Percentiles rank a stretch among this genome's conserved stretches.
Evolutionary conservation across 2,888 invertebrate genomes (phyloP).

Genomic region (Drosophila putrida): DNA sequence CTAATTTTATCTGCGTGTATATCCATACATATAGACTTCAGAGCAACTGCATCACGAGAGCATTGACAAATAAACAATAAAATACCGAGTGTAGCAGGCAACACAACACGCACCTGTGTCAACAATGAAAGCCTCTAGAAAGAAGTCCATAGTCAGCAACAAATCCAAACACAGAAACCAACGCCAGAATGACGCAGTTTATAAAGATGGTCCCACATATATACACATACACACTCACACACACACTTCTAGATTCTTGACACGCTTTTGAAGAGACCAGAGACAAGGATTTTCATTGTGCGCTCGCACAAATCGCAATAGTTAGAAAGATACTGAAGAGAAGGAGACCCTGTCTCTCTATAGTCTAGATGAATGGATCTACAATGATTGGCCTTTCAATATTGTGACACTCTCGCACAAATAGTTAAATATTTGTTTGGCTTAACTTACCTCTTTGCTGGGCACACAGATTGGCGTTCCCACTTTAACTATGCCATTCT

Average conservation of each 20-base stretch:
- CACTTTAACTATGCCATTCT: conserved; percentile 97
- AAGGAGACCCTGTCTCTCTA: not conserved
- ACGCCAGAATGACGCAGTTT: conserved; percentile 56
- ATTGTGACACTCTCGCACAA: conserved; percentile 47
- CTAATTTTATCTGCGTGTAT: not conserved
- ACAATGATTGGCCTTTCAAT: conserved; percentile 57
- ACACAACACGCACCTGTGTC: conserved; percentile 81
- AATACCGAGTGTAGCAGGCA: conserved; percentile 21
- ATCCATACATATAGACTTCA: conserved; percentile 30
- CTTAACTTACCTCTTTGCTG: conserved; percentile 92
- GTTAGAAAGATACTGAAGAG: conserved; percentile 19
- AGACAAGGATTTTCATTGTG: conserved; percentile 74
- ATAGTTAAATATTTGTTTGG: conserved; percentile 67
- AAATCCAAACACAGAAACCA: conserved; percentile 56
- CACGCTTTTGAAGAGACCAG: conserved; percentile 61
- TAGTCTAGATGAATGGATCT: conserved; percentile 30
- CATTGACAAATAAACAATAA: conserved; percentile 56
- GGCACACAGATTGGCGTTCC: conserved; percentile 99
- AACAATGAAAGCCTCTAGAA: conserved; percentile 67
- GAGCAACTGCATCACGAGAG: conserved; percentile 69
- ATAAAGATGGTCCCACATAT: conserved; percentile 51
- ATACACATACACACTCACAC: conserved; percentile 11
- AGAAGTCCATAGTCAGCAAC: conserved; percentile 35
- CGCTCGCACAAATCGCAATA: conserved; percentile 35
- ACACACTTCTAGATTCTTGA: conserved; percentile 71